Base-by-base conservation (phyloP, 2,797 vertebrate genomes). In the Pangasius sanitwongsei region DNA sequence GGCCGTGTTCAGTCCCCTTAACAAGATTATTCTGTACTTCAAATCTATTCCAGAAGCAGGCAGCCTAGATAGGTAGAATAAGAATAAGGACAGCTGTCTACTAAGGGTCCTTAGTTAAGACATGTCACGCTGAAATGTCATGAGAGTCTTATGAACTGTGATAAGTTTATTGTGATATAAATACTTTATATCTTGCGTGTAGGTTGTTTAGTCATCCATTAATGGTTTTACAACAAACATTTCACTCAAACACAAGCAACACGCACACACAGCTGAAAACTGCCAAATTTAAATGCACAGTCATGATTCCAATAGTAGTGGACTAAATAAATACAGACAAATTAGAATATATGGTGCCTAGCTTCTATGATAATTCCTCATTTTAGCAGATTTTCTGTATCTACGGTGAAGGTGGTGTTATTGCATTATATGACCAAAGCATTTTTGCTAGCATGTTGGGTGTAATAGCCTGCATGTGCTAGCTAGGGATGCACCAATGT, bases 191-290 rank as follows among this genome's bases (percentile, higher is more conserved):
- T 44, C 44, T 70, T 55, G n/a, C 15, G 4, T 57, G 83, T 70
- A 25, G 48, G 18, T 70, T n/a, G 15, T 65, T 65, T 84, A 70
- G 25, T 85, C 50, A 50, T 28, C 53, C 31, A 61, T 75, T 85
- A 70, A 70, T 34, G 63, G 3, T 57, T 86, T 50, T 50, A 57
- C 83, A 86, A 69, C 37, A 50, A 80, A 86, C 18, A 4, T 53
- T 65, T 65, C 86, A 53, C 53, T 84, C 82, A 28, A 44, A 70
- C 74, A 28, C 88, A 88, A 85, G 61, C 67, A 13, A 18, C 75
- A 7, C 34, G 11, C 12, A n/a, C 87, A 67, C 72, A 70, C 16
- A 70, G 41, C 83, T 70, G 50, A 81, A 89, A 85, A 37, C n/a
- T 16, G 55, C 55, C 61, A 31, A 41, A 86, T 57, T 55, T 70